Conservation (phyloP, 2,113 vertebrate species). For the Tupaia chinensis region DNA sequence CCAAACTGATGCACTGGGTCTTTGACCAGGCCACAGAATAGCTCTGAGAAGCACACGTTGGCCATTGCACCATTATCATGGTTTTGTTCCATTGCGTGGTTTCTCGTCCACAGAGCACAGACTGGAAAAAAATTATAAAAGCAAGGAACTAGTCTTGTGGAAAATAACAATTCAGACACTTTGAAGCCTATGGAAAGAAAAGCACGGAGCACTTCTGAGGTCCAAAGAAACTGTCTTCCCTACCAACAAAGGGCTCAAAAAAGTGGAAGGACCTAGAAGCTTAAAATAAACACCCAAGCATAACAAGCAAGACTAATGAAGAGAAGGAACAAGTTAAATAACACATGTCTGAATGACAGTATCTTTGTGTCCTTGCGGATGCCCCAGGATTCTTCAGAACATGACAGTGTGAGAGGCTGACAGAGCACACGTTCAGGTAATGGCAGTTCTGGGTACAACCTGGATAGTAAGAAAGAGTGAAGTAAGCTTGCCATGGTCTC, state of each 20-base stretch:
- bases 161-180: background rate
- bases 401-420: background rate
- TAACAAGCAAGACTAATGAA: background rate
- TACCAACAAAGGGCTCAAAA: background rate
- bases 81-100: background rate
- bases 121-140: background rate
- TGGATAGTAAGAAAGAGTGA: background rate
- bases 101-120: slow-evolving; percentile 14
- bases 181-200: background rate
- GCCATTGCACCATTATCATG: background rate
- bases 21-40: background rate
- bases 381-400: background rate
- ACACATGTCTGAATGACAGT: accelerated
- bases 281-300: background rate
- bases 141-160: background rate
- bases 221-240: background rate
- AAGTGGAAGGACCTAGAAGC: background rate
- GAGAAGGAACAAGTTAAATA: background rate
- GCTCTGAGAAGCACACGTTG: background rate
- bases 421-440: accelerated
- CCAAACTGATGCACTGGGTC: background rate
- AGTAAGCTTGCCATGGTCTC: background rate
- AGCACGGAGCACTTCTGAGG: background rate
- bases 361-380: background rate
- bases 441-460: background rate